Conservation (phyloP, 1,140 invertebrate species). For the Diorhabda carinulata region DNA sequence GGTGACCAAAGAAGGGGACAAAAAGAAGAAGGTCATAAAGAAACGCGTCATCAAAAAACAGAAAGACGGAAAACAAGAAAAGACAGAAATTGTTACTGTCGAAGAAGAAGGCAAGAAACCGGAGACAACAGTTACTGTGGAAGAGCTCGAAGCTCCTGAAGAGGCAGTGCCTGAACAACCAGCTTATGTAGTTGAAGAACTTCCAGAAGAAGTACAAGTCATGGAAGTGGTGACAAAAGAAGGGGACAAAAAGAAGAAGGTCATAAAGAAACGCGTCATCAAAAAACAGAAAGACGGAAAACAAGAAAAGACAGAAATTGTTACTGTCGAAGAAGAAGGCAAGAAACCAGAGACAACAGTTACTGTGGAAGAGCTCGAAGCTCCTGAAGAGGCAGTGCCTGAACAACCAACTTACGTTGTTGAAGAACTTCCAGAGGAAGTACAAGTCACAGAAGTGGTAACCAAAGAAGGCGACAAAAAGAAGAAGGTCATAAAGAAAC, state of each 20-base stretch:
- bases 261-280: conserved; percentile 35
- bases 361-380: conserved; percentile 45
- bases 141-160: conserved; percentile 33
- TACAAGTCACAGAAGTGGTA: conserved; percentile 25
- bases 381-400: conserved; percentile 43
- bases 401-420: conserved; percentile 29
- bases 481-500: conserved; percentile 25
- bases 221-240: conserved; percentile 36
- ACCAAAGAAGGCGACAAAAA: conserved; percentile 26
- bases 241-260: conserved; percentile 37
- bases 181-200: conserved; percentile 30
- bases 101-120: conserved; percentile 43
- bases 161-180: conserved; percentile 37
- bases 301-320: conserved; percentile 40
- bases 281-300: conserved; percentile 39
- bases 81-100: conserved; percentile 42
- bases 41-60: conserved; percentile 32
- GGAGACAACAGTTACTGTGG: conserved; percentile 35
- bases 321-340: conserved; percentile 41
- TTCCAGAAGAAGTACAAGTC: conserved; percentile 45
- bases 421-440: conserved; percentile 44
- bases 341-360: conserved; percentile 41
- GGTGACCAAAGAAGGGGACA: conserved; percentile 31
- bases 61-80: conserved; percentile 41
- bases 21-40: conserved; percentile 34